A percentile compares a stretch with the other conserved stretches of the same genome.
These are phyloP conservation scores for Podocnemis expansa DNA, from an alignment of 2,113 vertebrate genomes.

Conservation along the genomic window DNA sequence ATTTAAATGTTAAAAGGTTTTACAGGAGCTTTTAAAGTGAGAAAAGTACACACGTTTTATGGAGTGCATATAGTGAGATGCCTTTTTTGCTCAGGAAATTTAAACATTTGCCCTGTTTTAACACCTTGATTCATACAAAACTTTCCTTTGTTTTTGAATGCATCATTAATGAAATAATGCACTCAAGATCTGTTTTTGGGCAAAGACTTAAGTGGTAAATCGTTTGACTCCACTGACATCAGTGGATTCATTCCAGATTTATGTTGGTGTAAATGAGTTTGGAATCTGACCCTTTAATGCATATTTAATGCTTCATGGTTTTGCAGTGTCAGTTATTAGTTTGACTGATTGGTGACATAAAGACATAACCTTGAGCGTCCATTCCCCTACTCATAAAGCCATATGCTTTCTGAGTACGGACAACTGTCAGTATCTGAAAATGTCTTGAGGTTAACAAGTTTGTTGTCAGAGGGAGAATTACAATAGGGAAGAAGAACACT, in stretches of 20 bases:
- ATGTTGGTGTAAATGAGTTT: background rate
- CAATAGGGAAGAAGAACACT: background rate
- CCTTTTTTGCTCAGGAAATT: no score
- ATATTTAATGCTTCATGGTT: background rate
- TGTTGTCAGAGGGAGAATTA: background rate
- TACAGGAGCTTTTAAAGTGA: background rate
- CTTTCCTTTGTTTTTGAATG: no score
- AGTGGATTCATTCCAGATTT: background rate
- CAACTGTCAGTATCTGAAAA: background rate
- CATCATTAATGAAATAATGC: background rate
- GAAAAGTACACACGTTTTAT: background rate
- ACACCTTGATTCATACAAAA: background rate
- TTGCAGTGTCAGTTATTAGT: background rate
- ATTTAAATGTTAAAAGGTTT: background rate
- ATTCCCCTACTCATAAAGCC: background rate
- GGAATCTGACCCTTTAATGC: background rate
- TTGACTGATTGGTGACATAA: conserved; percentile 1
- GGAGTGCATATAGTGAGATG: background rate
- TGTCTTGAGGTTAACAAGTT: background rate
- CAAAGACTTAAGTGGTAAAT: background rate
- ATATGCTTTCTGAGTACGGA: background rate
- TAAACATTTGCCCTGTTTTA: background rate
- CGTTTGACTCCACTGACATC: background rate
- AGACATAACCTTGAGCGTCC: conserved; percentile 14
- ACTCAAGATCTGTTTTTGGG: background rate